Conservation (phyloP, 2,888 invertebrate genomes). For the Ctena decussata region DNA sequence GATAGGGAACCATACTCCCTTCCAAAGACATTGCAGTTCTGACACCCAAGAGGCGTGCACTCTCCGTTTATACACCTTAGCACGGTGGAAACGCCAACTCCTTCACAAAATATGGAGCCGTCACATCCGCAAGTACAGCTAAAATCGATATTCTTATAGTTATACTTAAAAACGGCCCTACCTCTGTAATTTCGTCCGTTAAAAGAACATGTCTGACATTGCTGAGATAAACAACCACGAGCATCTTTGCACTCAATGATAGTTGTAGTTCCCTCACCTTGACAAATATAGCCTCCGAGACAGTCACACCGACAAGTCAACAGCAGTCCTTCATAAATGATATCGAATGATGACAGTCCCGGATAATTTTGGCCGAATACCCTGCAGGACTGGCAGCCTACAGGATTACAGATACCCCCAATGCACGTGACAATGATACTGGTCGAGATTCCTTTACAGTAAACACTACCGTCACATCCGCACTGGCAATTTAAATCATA, state of each 20-base stretch:
- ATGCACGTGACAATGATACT: conserved; percentile 47
- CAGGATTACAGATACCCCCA: conserved; percentile 45
- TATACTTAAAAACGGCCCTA: conserved; percentile 65
- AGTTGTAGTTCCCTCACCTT: conserved; percentile 27
- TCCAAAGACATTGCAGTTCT: conserved; percentile 70
- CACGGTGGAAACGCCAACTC: conserved; percentile 39
- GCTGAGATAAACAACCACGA: conserved; percentile 27
- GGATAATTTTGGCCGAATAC: conserved; percentile 40
- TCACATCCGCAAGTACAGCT: conserved; percentile 62
- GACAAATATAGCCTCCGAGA: conserved; percentile 67
- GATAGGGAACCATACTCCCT: conserved; percentile 65
- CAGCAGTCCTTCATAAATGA: conserved; percentile 43
- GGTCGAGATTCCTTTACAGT: conserved; percentile 30
- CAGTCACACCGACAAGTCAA: conserved; percentile 76
- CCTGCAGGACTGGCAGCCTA: conserved; percentile 42
- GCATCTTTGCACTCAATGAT: conserved; percentile 31
- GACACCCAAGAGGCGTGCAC: conserved; percentile 63
- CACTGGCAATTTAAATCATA: conserved; percentile 32
- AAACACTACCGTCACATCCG: conserved; percentile 39
- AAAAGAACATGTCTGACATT: conserved; percentile 42
- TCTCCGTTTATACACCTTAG: conserved; percentile 44
- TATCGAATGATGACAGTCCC: conserved; percentile 36
- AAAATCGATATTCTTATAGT: conserved; percentile 52
- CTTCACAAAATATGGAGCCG: conserved; percentile 48
- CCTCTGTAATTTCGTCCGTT: conserved; percentile 64